Percentiles rank a stretch among this genome's conserved stretches.
phyloP scores from a whole-genome alignment of 2,888 invertebrate species.

The Drosophila paramelanica region DNA sequence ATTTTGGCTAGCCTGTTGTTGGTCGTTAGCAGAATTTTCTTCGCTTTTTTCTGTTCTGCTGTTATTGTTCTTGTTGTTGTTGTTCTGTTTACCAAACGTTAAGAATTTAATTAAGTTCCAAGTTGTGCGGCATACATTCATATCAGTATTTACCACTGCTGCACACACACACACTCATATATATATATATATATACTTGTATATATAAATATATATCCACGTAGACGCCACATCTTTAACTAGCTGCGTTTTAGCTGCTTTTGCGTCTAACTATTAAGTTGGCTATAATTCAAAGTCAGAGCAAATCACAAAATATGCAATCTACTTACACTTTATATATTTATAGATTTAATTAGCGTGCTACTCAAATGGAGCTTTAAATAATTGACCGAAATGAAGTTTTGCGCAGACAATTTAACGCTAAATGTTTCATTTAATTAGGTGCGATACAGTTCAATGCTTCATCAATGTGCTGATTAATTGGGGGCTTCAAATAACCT shows the following conservation, averaged over 20 bases:
- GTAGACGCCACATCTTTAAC: constrained; percentile 2
- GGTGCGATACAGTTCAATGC: neutral
- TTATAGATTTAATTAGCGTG: neutral
- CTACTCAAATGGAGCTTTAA: neutral
- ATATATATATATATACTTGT: constrained; percentile 1
- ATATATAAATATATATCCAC: neutral
- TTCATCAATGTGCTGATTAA: neutral
- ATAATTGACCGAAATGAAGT: neutral
- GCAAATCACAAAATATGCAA: neutral
- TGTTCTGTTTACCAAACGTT: constrained; percentile 53
- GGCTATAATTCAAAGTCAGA: neutral
- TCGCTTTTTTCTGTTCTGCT: neutral
- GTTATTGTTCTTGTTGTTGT: neutral
- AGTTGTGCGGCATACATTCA: constrained; percentile 32
- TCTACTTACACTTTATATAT: neutral
- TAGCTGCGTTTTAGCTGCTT: neutral
- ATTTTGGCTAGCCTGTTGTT: constrained; percentile 59
- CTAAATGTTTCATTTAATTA: neutral
- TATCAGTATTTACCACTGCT: constrained; percentile 21
- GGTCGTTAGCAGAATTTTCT: constrained; percentile 29
- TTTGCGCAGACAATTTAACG: no score
- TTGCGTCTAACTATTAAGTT: neutral
- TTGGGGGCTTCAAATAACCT: neutral
- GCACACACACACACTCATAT: neutral
- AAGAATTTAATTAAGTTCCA: constrained; percentile 75